Evolutionary conservation across 2,888 invertebrate species (phyloP).

Genomic region (Meteorus colon): DNA sequence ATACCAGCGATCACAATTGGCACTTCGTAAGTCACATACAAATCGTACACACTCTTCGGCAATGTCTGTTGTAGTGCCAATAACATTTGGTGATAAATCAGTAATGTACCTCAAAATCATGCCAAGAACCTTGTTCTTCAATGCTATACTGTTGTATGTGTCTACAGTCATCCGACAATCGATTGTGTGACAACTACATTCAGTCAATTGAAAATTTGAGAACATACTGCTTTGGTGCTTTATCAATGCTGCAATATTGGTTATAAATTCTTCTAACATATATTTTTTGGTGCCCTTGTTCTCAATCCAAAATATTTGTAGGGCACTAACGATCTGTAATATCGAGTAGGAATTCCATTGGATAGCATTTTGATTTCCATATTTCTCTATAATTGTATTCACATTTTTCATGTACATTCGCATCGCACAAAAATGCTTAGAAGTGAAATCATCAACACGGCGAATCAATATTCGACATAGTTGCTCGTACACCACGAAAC

Average conservation of each 20-base stretch:
- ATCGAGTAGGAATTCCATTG: conserved; percentile 38
- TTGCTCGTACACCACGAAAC: conserved; percentile 40
- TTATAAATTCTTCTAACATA: conserved; percentile 17
- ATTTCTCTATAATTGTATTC: background rate
- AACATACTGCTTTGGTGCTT: conserved; percentile 24
- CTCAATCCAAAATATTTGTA: conserved; percentile 41
- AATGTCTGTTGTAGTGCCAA: conserved; percentile 42
- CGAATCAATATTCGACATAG: conserved; percentile 38
- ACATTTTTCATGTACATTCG: conserved; percentile 3
- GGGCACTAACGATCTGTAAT: conserved; percentile 21
- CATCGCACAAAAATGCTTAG: conserved; percentile 3
- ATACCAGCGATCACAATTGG: conserved; percentile 57
- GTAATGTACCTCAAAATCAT: conserved; percentile 15
- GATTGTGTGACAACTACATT: conserved; percentile 34
- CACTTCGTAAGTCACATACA: conserved; percentile 52
- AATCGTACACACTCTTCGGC: conserved; percentile 50
- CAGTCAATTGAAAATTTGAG: background rate
- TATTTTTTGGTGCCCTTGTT: background rate
- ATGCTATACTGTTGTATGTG: conserved; percentile 14
- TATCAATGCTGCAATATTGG: conserved; percentile 27
- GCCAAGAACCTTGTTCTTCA: conserved; percentile 33
- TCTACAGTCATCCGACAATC: conserved; percentile 31
- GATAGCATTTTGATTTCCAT: conserved; percentile 17
- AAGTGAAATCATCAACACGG: conserved; percentile 21
- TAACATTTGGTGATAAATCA: conserved; percentile 47